phyloP scores from a whole-genome alignment of 2,888 invertebrate genomes.

The Aleiodes alternator region DNA sequence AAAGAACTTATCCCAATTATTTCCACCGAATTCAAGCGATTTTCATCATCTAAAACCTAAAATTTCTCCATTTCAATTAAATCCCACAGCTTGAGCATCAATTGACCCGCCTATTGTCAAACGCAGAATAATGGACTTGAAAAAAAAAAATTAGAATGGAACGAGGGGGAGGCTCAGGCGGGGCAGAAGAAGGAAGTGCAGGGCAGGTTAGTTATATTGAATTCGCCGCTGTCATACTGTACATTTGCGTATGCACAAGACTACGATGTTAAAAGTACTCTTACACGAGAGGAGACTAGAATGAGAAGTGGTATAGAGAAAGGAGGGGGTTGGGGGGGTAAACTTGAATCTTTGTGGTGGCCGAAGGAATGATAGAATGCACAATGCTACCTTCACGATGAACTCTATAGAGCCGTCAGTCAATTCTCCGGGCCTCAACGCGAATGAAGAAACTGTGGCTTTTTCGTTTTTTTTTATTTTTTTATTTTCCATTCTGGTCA shows the following conservation, averaged over 20 bases:
- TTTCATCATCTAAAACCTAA: too few species aligned
- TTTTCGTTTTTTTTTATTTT: constrained; percentile 55
- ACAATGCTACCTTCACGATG: constrained; percentile 72
- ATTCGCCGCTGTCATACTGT: constrained; percentile 35
- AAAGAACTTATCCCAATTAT: too few species aligned
- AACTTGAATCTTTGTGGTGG: constrained; percentile 29
- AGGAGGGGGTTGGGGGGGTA: constrained; percentile 35
- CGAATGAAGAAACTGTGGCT: constrained; percentile 59
- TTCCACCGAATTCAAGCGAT: too few species aligned
- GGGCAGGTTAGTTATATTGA: constrained; percentile 31
- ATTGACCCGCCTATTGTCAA: too few species aligned
- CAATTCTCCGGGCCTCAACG: constrained; percentile 61
- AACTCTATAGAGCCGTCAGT: constrained; percentile 73
- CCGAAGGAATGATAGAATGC: constrained; percentile 55
- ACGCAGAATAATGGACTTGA: constrained; percentile 8
- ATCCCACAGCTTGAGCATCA: too few species aligned
- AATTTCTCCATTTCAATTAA: too few species aligned
- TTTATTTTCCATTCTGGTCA: constrained; percentile 40
- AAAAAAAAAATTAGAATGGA: constrained; percentile 43
- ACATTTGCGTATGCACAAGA: constrained; percentile 42
- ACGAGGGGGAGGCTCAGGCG: constrained; percentile 41
- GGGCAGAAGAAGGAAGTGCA: constrained; percentile 43
- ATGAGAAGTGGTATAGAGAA: background rate
- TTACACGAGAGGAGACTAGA: constrained; percentile 31
- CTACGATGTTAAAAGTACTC: constrained; percentile 36